These are phyloP conservation scores for Eremobia ochroleuca DNA, from an alignment of 2,888 invertebrate genomes.

Conservation along the genomic window DNA sequence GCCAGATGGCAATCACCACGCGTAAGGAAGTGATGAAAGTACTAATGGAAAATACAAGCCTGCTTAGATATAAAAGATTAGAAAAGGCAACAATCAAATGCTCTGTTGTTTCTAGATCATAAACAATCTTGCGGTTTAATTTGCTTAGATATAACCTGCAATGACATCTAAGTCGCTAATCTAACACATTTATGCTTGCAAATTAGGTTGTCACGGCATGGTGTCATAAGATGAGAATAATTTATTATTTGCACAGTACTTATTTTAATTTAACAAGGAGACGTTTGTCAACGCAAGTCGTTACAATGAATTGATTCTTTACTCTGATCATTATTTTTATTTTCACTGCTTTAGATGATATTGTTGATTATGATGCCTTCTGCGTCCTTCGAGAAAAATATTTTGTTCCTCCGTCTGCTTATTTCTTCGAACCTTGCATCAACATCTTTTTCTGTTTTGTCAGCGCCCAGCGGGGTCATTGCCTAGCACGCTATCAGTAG, in stretches of 20 bases:
- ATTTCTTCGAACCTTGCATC: neutral
- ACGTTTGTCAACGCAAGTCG: constrained; percentile 9
- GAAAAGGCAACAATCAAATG: neutral
- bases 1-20: neutral
- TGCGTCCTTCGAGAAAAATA: neutral
- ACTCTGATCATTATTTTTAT: neutral
- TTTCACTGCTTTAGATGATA: neutral
- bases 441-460: neutral
- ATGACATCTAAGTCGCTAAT: constrained; percentile 34
- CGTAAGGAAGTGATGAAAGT: neutral
- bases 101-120: neutral
- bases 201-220: constrained; percentile 38
- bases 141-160: constrained; percentile 24
- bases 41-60: too few relatives aligned
- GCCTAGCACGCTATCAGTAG: neutral
- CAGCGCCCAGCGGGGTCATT: neutral
- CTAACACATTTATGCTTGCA: constrained; percentile 40
- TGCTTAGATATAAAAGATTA: neutral
- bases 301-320: constrained; percentile 6
- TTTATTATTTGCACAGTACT: constrained; percentile 42
- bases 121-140: constrained; percentile 13
- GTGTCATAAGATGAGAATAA: constrained; percentile 47
- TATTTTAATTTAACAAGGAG: constrained; percentile 27
- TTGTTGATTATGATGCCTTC: neutral
- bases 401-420: neutral